phyloP scores from a whole-genome alignment of 2,797 vertebrate species.

The Lacerta bilineata region DNA sequence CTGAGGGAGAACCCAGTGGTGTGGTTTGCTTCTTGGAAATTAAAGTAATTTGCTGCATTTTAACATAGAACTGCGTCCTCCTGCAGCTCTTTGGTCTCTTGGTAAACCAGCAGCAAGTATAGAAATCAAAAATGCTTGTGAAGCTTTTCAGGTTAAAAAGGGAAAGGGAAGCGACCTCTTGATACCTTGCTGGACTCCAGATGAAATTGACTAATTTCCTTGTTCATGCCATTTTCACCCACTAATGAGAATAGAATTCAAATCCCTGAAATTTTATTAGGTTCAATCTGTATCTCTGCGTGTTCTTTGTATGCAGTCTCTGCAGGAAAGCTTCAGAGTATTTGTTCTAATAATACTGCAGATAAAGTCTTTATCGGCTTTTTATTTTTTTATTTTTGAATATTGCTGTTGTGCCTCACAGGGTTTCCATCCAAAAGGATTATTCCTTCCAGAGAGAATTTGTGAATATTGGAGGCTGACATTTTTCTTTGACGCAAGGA shows the following conservation, averaged over 20 bases:
- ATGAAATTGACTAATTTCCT: constrained; percentile 16
- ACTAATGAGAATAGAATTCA: not conserved
- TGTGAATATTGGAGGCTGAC: not conserved
- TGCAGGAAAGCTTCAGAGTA: not conserved
- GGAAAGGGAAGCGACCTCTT: not conserved
- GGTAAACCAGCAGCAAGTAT: not conserved
- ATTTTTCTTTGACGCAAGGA: not conserved
- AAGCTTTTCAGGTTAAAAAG: constrained; percentile 3
- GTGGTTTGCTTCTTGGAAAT: not conserved
- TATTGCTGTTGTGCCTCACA: not conserved
- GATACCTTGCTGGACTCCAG: not conserved
- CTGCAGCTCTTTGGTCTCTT: not conserved
- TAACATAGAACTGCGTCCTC: not conserved
- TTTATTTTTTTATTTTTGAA: not conserved
- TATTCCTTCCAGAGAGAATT: constrained; percentile 1
- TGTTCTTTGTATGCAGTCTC: constrained; percentile 5
- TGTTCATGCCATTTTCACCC: not conserved
- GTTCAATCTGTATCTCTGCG: not conserved
- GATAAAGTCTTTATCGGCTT: constrained; percentile 13
- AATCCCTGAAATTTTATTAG: not conserved
- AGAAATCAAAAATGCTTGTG: constrained; percentile 14
- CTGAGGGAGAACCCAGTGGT: not conserved
- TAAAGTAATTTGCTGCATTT: not conserved
- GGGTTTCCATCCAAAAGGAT: constrained; percentile 18
- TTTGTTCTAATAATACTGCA: constrained; percentile 15